Evolutionary conservation across 2,888 invertebrate genomes (phyloP), one percentile per base, ranked within the genome.

Genomic region (Macrosiphum euphorbiae): DNA sequence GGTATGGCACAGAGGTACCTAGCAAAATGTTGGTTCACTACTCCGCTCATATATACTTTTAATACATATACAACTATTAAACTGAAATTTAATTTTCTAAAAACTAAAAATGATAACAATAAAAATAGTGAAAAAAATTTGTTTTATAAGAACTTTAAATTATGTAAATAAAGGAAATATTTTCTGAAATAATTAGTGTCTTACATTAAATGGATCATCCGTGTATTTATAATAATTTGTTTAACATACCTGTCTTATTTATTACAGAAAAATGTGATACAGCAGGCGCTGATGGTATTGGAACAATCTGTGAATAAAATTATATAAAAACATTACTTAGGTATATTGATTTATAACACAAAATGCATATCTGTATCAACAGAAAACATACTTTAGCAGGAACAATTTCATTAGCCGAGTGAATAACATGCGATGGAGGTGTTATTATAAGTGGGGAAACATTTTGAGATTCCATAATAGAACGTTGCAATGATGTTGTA

Each of bases 391-490:
- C 94, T 90, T 94, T 94, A 86, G 94, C 89, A 90, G 94, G 86
- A 90, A 94, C 86, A 41, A 28, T 67, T 10, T 94, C 93, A 90
- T 90, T 86, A n/a, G 61, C 24, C 0, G 61, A 86, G 24, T 93
- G 92, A 55, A 84, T 93, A 26, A 92, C 88, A 85, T 89, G 93
- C 2, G 90, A 41, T 44, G 41, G 52, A 41, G 92, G 92, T 78
- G 88, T 88, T 24, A 92, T 92, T 55, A 92, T 92, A n/a, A 92
- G 93, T 28, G 93, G 93, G 47, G 84, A 85, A 47, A 85, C 85
- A 85, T 85, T 93, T 28, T 93, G 93, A 89, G 93, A 93, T 93
- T 93, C 93, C 58, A 93, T 93, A 28, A 93, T 90, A 16, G 93
- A 61, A 28, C 89, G 84, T 35, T 93, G 55, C 28, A 90, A 35